Evolutionary conservation across 92 coral and sea anemone species (phyloP).

Genomic region (Plumapathes pennacea): DNA sequence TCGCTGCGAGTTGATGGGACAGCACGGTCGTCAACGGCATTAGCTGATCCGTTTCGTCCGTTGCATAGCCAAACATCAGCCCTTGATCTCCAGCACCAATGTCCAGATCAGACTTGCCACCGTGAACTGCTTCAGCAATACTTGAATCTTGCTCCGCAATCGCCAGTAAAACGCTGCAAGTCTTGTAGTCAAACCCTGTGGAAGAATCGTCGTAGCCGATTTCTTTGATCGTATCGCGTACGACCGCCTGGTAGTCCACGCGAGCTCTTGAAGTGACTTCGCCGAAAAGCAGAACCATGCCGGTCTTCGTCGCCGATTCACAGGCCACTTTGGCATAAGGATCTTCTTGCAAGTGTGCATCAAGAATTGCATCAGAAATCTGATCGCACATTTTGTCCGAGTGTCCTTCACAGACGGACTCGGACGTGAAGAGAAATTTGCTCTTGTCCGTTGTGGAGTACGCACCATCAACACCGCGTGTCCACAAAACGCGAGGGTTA

Average conservation of each 20-base stretch:
- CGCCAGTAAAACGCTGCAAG: slow-evolving; percentile 80
- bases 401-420: slow-evolving; percentile 83
- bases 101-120: slow-evolving; percentile 60
- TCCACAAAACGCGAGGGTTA: neutral
- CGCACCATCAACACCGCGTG: slow-evolving; percentile 58
- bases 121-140: slow-evolving; percentile 63
- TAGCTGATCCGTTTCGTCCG: slow-evolving; percentile 76
- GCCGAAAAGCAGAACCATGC: slow-evolving; percentile 78
- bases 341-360: slow-evolving; percentile 79
- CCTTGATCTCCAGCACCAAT: slow-evolving; percentile 91
- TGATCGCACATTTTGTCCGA: slow-evolving; percentile 92
- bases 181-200: slow-evolving; percentile 85
- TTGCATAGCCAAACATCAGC: slow-evolving; percentile 88
- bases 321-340: slow-evolving; percentile 83
- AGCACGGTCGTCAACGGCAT: slow-evolving; percentile 88
- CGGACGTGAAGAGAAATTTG: slow-evolving; percentile 83
- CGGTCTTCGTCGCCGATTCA: slow-evolving; percentile 79
- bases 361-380: slow-evolving; percentile 85
- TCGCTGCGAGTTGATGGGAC: slow-evolving; percentile 64
- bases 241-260: slow-evolving; percentile 74
- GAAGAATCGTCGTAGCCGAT: slow-evolving; percentile 85
- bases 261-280: slow-evolving; percentile 74
- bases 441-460: slow-evolving; percentile 57
- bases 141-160: slow-evolving; percentile 68
- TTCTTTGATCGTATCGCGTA: slow-evolving; percentile 77